Base-by-base conservation (phyloP, 1,140 invertebrate species). In the Drosophila quadrilineata region DNA sequence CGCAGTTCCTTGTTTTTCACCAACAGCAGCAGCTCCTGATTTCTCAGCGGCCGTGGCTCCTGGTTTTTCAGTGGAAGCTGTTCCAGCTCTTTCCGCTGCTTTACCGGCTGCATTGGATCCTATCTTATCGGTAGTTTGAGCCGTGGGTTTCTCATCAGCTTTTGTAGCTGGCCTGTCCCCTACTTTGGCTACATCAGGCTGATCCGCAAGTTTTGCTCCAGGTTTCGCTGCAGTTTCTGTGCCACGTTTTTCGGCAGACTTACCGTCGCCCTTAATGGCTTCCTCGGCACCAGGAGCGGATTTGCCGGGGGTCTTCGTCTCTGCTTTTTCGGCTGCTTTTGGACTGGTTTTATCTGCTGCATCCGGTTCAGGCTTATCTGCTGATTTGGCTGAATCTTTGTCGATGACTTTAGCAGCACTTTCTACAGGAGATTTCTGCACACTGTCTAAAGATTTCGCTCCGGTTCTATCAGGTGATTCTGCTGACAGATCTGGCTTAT, bases 241-340 rank as follows among this genome's bases (percentile, higher is more conserved):
- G 24, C 29, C 29, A 36, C 10, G 3, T 16, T 31, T 31, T 19
- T 31, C 45, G 12, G 6, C 46, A 0, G n/a, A 8, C 17, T 41
- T 31, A 3, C 33, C 45, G n/a, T n/a, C n/a, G n/a, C n/a, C n/a
- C n/a, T n/a, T n/a, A n/a, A n/a, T n/a, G n/a, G 4, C 28, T 6
- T 21, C 17, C 10, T 31, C 22, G 6, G 10, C 50, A 17, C 16
- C 46, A 2, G 31, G 6, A 4, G 19, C 46, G 0, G 38, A 19
- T n/a, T 45, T 56, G 1, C 8, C 22, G 8, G 3, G 49, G 3
- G 58, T 10, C 22, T 35, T 3, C 0, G 29, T 24, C 2, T 6
- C 60, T 4, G 16, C 40, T 19, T 54, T 19, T 49, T 41, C 46
- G 2, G 6, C 41, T 3, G n/a, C 52, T 46, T 29, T 46, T 8